Percentiles rank a stretch among this genome's conserved stretches.
phyloP scores from a whole-genome alignment of 2,888 invertebrate species.

The Dusona sp. region DNA sequence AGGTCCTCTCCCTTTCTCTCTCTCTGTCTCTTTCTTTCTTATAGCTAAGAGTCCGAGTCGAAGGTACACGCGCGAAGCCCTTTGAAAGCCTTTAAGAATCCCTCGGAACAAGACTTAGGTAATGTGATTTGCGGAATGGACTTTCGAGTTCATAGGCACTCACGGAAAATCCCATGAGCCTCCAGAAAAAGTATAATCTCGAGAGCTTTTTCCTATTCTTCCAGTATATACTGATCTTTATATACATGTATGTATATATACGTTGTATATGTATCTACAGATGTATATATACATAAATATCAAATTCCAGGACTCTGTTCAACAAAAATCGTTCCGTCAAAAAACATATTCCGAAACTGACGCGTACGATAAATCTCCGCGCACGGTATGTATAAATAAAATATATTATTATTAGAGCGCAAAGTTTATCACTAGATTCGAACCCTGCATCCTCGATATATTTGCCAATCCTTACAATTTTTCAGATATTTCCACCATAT shows the following conservation, averaged over 20 bases:
- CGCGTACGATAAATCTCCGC: background rate
- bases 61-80: constrained; percentile 56
- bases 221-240: constrained; percentile 4
- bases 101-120: constrained; percentile 67
- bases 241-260: background rate
- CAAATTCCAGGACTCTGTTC: constrained; percentile 16
- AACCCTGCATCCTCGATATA: background rate
- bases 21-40: background rate
- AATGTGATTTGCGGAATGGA: constrained; percentile 69
- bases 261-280: background rate
- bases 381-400: background rate
- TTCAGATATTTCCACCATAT: background rate
- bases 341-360: constrained; percentile 2
- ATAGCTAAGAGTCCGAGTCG: constrained; percentile 34
- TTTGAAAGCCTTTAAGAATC: constrained; percentile 66
- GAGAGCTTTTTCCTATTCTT: constrained; percentile 48
- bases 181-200: constrained; percentile 49
- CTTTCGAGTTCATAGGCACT: constrained; percentile 68
- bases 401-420: background rate
- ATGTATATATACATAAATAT: background rate
- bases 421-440: background rate
- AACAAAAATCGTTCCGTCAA: constrained; percentile 39
- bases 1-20: no score
- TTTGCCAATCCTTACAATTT: background rate
- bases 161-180: constrained; percentile 65